Conservation (phyloP, 2,797 vertebrate species). For the Chelonia mydas region DNA sequence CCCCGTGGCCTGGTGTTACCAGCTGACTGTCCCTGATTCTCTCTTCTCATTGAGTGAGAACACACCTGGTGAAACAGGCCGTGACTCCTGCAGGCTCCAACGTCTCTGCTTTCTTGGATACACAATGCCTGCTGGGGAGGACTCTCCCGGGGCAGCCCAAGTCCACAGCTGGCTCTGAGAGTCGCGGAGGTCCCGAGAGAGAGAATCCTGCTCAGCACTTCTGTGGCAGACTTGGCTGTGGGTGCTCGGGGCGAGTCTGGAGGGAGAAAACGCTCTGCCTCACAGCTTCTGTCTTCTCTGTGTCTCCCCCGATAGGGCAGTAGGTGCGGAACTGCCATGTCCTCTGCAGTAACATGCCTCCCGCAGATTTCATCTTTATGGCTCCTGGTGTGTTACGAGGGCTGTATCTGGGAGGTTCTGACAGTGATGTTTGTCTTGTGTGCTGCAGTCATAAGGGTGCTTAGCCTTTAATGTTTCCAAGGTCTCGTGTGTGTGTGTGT, state of each 20-base stretch:
- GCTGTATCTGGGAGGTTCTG: slow-evolving; percentile 11
- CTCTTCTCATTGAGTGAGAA: slow-evolving; percentile 55
- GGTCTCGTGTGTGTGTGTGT: not conserved
- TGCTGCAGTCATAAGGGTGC: slow-evolving; percentile 28
- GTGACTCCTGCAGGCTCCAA: slow-evolving; percentile 52
- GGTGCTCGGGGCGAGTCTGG: not conserved
- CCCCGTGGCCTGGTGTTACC: not conserved
- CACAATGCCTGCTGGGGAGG: slow-evolving; percentile 18
- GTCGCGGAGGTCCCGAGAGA: slow-evolving; percentile 15
- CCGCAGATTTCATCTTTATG: slow-evolving; percentile 52
- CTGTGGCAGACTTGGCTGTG: not conserved
- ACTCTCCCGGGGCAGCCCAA: slow-evolving; percentile 14
- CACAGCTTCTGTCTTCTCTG: slow-evolving; percentile 45
- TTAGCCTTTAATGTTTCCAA: not conserved
- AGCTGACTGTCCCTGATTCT: slow-evolving; percentile 47
- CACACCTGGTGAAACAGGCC: slow-evolving; percentile 64
- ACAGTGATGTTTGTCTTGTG: slow-evolving; percentile 31
- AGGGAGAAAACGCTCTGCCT: not conserved
- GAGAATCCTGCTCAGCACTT: not conserved
- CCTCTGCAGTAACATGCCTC: not conserved
- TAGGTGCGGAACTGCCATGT: not conserved
- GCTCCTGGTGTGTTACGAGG: not conserved
- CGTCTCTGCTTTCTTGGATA: slow-evolving; percentile 52
- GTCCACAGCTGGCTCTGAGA: not conserved
- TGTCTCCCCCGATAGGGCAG: slow-evolving; percentile 8